These are phyloP conservation scores for Bombylius major DNA, from an alignment of 2,888 invertebrate species.

Conservation along the genomic window DNA sequence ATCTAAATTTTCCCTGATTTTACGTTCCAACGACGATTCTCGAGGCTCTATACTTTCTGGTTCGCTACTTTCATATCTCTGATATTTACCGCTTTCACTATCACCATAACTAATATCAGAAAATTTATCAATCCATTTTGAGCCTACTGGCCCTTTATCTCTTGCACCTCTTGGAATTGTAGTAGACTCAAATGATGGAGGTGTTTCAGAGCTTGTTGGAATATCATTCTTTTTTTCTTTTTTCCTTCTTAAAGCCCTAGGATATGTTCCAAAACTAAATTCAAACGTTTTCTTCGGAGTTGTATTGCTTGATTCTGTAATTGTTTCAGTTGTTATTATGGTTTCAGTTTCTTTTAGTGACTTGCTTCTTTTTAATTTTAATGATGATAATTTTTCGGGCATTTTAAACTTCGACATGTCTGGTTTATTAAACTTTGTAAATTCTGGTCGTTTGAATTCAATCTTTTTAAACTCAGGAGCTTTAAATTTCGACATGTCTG, in stretches of 20 bases:
- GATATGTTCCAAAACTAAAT: slow-evolving; percentile 65
- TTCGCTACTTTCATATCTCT: slow-evolving; percentile 31
- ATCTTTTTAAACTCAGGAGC: slow-evolving; percentile 23
- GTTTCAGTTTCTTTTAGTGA: slow-evolving; percentile 29
- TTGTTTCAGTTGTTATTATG: slow-evolving; percentile 16
- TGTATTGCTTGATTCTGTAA: slow-evolving; percentile 41
- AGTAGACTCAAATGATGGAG: slow-evolving; percentile 52
- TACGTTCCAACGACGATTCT: slow-evolving; percentile 35
- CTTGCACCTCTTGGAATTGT: slow-evolving; percentile 48
- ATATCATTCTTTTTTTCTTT: slow-evolving; percentile 38
- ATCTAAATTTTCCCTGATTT: slow-evolving; percentile 33
- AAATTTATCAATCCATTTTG: slow-evolving; percentile 41
- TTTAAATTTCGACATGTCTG: slow-evolving; percentile 40
- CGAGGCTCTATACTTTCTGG: slow-evolving; percentile 33
- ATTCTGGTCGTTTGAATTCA: slow-evolving; percentile 31
- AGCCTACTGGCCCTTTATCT: slow-evolving; percentile 38
- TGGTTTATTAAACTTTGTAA: slow-evolving; percentile 40
- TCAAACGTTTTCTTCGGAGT: slow-evolving; percentile 49
- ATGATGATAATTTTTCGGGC: slow-evolving; percentile 50
- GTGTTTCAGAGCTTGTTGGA: slow-evolving; percentile 41
- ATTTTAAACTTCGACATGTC: slow-evolving; percentile 51
- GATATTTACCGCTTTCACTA: slow-evolving; percentile 36
- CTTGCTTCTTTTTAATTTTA: slow-evolving; percentile 39
- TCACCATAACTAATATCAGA: slow-evolving; percentile 38
- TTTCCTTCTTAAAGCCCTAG: slow-evolving; percentile 48